Evolutionary conservation across 2,113 vertebrate species (phyloP).

Genomic region (Cryptotis parvus): DNA sequence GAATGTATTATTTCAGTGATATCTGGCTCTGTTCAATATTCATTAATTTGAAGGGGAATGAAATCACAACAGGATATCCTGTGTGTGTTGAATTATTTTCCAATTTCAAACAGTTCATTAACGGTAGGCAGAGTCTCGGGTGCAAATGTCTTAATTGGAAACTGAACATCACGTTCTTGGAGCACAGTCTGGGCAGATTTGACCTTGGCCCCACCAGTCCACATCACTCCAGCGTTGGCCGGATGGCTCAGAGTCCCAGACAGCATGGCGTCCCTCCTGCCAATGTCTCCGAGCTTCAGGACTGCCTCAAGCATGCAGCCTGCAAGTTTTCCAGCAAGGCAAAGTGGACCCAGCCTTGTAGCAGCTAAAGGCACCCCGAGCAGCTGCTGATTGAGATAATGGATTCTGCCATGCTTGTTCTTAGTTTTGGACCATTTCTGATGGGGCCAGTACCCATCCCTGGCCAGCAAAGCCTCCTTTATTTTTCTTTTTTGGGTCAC

Average conservation of each 20-base stretch:
- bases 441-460: background rate
- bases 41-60: slow-evolving; percentile 25
- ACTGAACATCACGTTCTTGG: background rate
- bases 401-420: background rate
- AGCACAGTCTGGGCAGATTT: background rate
- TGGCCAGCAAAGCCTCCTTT: background rate
- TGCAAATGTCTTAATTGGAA: slow-evolving; percentile 10
- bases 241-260: background rate
- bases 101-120: slow-evolving; percentile 56
- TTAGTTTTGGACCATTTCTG: background rate
- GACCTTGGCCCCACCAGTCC: too few species aligned
- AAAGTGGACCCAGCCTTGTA: background rate
- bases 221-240: background rate
- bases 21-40: slow-evolving; percentile 9
- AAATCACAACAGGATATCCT: background rate
- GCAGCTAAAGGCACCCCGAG: background rate
- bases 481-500: too few species aligned
- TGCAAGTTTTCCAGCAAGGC: background rate
- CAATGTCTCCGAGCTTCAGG: background rate
- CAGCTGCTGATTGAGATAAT: background rate
- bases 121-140: background rate
- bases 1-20: slow-evolving; percentile 13
- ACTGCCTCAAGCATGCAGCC: background rate
- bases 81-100: background rate
- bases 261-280: background rate